Evolutionary conservation across 2,797 vertebrate genomes (phyloP).

Genomic region (Acrossocheilus fasciatus): DNA sequence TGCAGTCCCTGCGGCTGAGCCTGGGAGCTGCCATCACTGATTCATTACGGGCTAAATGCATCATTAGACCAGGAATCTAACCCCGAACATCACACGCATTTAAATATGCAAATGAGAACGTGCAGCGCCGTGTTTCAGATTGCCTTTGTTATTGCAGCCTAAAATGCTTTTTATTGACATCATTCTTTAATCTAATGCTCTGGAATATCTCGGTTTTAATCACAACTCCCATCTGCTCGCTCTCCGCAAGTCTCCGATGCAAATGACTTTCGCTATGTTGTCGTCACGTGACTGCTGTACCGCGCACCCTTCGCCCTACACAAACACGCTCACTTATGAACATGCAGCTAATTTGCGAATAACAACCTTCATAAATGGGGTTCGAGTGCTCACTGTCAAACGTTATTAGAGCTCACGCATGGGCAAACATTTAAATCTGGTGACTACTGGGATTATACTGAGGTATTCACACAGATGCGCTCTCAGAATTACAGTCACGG

Average conservation of each 20-base stretch:
- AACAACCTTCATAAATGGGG: slow-evolving; percentile 50
- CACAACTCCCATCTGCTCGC: slow-evolving; percentile 70
- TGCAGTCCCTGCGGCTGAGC: slow-evolving; percentile 58
- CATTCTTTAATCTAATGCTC: slow-evolving; percentile 68
- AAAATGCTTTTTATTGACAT: slow-evolving; percentile 66
- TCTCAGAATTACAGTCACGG: slow-evolving; percentile 1
- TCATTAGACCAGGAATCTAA: slow-evolving; percentile 82
- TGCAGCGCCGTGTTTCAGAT: slow-evolving; percentile 60
- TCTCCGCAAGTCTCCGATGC: slow-evolving; percentile 39
- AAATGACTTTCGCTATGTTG: slow-evolving; percentile 60
- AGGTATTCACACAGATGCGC: slow-evolving; percentile 29
- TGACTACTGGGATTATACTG: slow-evolving; percentile 13
- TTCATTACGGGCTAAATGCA: slow-evolving; percentile 81
- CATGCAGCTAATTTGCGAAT: slow-evolving; percentile 49
- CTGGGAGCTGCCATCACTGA: slow-evolving; percentile 78
- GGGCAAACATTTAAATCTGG: slow-evolving; percentile 26
- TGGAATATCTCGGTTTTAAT: slow-evolving; percentile 67
- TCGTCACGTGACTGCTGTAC: slow-evolving; percentile 52
- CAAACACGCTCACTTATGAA: slow-evolving; percentile 39
- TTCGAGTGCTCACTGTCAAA: slow-evolving; percentile 38
- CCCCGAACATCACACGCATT: slow-evolving; percentile 78
- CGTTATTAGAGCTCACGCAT: slow-evolving; percentile 26
- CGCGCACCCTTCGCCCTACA: slow-evolving; percentile 33
- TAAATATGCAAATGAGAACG: slow-evolving; percentile 79
- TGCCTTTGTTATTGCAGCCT: slow-evolving; percentile 68